Evolutionary conservation across 2,888 invertebrate genomes (phyloP).

Genomic region (Buathra laborator): DNA sequence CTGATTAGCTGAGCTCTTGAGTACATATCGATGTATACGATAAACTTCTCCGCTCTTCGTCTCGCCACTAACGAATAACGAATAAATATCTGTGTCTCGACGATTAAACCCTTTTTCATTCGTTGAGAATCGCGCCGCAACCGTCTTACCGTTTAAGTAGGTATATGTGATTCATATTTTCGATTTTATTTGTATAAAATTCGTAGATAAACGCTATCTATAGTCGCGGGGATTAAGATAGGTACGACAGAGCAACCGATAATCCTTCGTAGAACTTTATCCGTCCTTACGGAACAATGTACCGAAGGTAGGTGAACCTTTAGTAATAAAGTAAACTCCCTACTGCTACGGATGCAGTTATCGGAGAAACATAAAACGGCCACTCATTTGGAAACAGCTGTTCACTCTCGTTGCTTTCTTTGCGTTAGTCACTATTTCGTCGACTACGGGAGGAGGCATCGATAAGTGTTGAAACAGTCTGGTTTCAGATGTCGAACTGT

Average conservation of each 20-base stretch:
- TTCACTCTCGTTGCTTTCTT: slow-evolving; percentile 37
- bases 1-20: slow-evolving; percentile 21
- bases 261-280: not conserved
- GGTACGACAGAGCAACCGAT: too few relatives aligned
- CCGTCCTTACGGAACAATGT: not conserved
- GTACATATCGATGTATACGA: slow-evolving; percentile 8
- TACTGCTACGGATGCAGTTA: not conserved
- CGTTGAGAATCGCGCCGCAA: slow-evolving; percentile 12
- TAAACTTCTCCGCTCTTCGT: not conserved
- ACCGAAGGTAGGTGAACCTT: not conserved
- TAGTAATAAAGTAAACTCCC: slow-evolving; percentile 5
- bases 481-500: slow-evolving; percentile 52
- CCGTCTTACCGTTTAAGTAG: not conserved
- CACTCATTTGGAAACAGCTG: slow-evolving; percentile 51
- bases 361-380: slow-evolving; percentile 16
- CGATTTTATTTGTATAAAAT: too few relatives aligned
- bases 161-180: too few relatives aligned
- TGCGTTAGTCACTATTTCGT: slow-evolving; percentile 45
- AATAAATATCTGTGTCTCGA: slow-evolving; percentile 21
- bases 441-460: slow-evolving; percentile 40
- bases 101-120: slow-evolving; percentile 9
- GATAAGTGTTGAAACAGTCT: slow-evolving; percentile 64
- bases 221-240: too few relatives aligned
- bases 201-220: too few relatives aligned
- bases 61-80: not conserved